phyloP scores from a whole-genome alignment of 2,888 invertebrate genomes.

The Quadroppia sp. region DNA sequence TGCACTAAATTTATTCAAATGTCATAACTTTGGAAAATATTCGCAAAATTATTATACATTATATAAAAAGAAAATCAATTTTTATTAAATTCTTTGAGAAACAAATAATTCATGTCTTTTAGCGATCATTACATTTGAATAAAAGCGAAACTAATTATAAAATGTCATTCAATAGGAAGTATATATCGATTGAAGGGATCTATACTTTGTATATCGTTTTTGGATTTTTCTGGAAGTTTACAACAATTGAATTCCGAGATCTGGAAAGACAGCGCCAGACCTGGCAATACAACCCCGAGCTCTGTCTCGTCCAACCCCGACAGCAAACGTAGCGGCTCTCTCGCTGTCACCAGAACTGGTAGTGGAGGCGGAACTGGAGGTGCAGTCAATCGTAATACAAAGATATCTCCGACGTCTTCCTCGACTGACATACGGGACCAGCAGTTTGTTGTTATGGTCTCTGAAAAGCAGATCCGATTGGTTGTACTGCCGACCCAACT shows the following conservation, averaged over 20 bases:
- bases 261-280: constrained; percentile 67
- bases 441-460: constrained; percentile 87
- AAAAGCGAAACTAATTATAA: no score
- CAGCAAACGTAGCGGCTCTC: constrained; percentile 34
- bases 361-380: constrained; percentile 4
- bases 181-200: constrained; percentile 94
- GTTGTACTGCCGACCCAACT: constrained; percentile 92
- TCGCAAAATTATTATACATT: no score
- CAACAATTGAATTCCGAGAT: constrained; percentile 84
- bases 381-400: constrained; percentile 2
- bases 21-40: not conserved
- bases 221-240: constrained; percentile 89
- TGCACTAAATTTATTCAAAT: not conserved
- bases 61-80: no score
- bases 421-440: constrained; percentile 62
- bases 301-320: constrained; percentile 28
- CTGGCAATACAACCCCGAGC: constrained; percentile 28
- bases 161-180: constrained; percentile 57
- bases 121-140: no score
- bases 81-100: no score
- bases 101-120: no score
- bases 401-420: constrained; percentile 44
- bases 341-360: constrained; percentile 37
- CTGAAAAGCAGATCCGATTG: constrained; percentile 90
- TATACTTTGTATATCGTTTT: constrained; percentile 87